phyloP scores from a whole-genome alignment of 2,113 vertebrate genomes.

The Laticauda laticaudata region DNA sequence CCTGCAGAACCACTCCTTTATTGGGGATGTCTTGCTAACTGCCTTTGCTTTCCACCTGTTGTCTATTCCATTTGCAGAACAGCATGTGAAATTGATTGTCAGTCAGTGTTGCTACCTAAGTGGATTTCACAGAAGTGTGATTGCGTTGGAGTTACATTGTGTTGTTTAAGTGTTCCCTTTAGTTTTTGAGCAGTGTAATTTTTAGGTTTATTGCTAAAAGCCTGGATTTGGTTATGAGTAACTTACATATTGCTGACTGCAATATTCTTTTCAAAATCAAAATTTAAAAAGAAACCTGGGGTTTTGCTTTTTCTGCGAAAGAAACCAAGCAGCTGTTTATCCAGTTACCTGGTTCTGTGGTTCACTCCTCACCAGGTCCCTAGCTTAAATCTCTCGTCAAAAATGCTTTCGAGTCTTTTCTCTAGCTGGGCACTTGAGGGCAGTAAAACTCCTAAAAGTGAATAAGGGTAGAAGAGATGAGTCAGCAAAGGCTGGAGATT shows the following conservation, averaged over 20 bases:
- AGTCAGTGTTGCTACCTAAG: no score
- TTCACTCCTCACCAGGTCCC: neutral
- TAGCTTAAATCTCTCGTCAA: neutral
- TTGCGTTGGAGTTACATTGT: no score
- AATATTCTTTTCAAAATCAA: neutral
- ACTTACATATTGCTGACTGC: neutral
- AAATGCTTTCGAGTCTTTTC: neutral
- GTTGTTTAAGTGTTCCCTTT: no score
- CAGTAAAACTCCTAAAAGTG: neutral
- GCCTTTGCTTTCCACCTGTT: no score
- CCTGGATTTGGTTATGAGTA: neutral
- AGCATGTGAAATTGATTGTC: no score
- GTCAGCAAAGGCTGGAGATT: constrained; percentile 18
- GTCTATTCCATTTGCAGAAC: no score
- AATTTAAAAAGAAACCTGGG: no score
- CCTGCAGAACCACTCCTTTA: no score
- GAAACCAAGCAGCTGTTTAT: neutral
- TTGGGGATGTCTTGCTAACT: no score
- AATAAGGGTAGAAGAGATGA: neutral
- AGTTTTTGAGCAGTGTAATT: neutral
- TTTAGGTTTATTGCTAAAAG: neutral
- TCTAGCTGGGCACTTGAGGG: constrained; percentile 33
- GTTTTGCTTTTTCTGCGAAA: neutral
- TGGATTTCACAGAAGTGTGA: no score
- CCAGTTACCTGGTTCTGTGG: neutral